These are phyloP conservation scores for Sternotherus odoratus DNA, from an alignment of 2,797 vertebrate genomes.

Conservation along the genomic window DNA sequence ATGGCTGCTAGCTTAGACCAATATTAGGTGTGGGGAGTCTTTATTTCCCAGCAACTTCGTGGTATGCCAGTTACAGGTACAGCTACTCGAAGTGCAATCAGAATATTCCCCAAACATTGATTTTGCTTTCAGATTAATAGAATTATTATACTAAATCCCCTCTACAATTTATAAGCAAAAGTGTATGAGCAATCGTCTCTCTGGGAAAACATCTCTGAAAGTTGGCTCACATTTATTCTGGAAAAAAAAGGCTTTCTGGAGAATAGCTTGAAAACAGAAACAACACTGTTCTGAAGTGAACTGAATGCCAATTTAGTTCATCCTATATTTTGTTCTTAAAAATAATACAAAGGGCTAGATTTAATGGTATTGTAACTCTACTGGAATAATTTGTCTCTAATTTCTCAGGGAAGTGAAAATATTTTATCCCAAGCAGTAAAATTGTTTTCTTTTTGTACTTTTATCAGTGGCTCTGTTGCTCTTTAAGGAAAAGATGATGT, in stretches of 20 bases:
- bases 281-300: background rate
- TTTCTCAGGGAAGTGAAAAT: constrained; percentile 66
- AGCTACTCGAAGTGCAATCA: background rate
- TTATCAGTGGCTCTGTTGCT: constrained; percentile 50
- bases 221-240: background rate
- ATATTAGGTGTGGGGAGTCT: background rate
- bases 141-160: background rate
- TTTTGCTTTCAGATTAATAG: background rate
- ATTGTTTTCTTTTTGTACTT: constrained; percentile 65
- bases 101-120: background rate
- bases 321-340: constrained; percentile 31
- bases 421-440: constrained; percentile 52
- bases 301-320: constrained; percentile 20
- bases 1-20: background rate
- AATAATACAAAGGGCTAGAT: constrained; percentile 41
- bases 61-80: background rate
- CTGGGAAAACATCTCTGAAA: background rate
- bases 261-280: background rate
- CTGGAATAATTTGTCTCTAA: constrained; percentile 61
- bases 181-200: rapidly evolving
- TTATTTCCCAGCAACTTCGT: background rate
- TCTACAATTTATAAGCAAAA: background rate
- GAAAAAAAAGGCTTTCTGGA: background rate
- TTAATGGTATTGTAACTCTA: constrained; percentile 62
- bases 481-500: constrained; percentile 69